Conservation (phyloP, 2,888 invertebrate species). For the Noctua fimbriata region DNA sequence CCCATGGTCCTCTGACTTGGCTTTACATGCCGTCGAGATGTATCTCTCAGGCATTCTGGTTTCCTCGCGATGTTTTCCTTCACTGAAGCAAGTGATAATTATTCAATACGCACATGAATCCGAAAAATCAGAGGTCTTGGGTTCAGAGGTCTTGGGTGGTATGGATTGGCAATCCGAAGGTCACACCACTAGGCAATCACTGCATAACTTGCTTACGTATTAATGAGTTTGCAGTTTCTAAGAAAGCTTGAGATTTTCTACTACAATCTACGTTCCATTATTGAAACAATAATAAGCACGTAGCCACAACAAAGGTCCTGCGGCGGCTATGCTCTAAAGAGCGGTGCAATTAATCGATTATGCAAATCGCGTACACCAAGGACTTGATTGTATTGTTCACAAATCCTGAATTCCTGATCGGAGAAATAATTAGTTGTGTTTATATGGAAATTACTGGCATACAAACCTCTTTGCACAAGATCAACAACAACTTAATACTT, state of each 20-base stretch:
- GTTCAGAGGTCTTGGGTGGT: no score
- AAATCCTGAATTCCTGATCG: slow-evolving; percentile 27
- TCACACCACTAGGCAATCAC: no score
- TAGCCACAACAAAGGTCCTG: slow-evolving; percentile 26
- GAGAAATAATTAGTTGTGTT: slow-evolving; percentile 39
- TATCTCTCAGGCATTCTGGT: no score
- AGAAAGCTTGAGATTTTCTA: neutral
- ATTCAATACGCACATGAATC: no score
- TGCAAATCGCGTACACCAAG: slow-evolving; percentile 11
- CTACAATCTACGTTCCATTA: neutral
- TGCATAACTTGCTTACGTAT: neutral
- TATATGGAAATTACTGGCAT: slow-evolving; percentile 26
- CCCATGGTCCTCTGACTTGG: no score
- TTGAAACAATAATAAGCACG: slow-evolving; percentile 1
- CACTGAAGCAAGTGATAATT: no score
- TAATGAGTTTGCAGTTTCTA: neutral
- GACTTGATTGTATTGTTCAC: slow-evolving; percentile 46
- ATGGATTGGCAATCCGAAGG: no score
- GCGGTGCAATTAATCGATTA: slow-evolving; percentile 12
- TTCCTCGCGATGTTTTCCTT: no score
- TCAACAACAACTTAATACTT: slow-evolving; percentile 22
- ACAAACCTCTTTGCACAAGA: slow-evolving; percentile 22
- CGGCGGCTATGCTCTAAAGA: slow-evolving; percentile 28
- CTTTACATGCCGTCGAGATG: no score
- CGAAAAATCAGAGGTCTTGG: no score